Base-by-base conservation (phyloP, 1,140 invertebrate species). In the Anadara kagoshimensis region DNA sequence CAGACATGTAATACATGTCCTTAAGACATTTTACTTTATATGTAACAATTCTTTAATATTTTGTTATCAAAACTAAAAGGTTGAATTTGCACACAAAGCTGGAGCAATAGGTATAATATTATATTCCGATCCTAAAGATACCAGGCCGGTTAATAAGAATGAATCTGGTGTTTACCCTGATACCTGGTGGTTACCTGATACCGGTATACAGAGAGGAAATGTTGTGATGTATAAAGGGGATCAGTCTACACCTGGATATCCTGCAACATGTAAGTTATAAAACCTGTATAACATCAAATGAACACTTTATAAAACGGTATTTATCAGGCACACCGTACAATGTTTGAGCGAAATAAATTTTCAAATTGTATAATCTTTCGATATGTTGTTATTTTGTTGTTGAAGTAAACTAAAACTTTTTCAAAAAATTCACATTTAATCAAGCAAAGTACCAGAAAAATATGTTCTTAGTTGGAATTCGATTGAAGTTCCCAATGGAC, bases 181-280 rank as follows among this genome's bases (percentile, higher is more conserved):
- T 51, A 76, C 87, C 5, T 84, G 87, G 67, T 91, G 87, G 83
- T 75, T 92, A 16, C 91, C 91, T n/a, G 79, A 80, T 1, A 82
- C 87, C 67, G 90, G 85, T 14, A 85, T 90, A n/a, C 84, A 89
- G 76, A 76, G 83, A 66, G 89, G 85, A 59, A 87, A 79, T 66
- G 78, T 85, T 20, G 68, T 86, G 16, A 64, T 87, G 10, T 54
- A 43, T 3, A 64, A 85, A 54, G 90, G 90, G 12, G 90, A 91
- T 82, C 90, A 90, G 16, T 67, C 85, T 8, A 90, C 90, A 14
- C 88, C 87, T 0, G 76, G 82, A 16, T 90, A 90, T 73, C 89
- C 90, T 8, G 76, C 90, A 10, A 84, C 78, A 65, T 83, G 72
- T 73, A 64, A 44, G 20, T 61, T 12, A 22, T 3, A 22, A 36